Evolutionary conservation across 2,888 invertebrate genomes (phyloP), one percentile per base, ranked within the genome.

Genomic region (Cryptus viduatorius): DNA sequence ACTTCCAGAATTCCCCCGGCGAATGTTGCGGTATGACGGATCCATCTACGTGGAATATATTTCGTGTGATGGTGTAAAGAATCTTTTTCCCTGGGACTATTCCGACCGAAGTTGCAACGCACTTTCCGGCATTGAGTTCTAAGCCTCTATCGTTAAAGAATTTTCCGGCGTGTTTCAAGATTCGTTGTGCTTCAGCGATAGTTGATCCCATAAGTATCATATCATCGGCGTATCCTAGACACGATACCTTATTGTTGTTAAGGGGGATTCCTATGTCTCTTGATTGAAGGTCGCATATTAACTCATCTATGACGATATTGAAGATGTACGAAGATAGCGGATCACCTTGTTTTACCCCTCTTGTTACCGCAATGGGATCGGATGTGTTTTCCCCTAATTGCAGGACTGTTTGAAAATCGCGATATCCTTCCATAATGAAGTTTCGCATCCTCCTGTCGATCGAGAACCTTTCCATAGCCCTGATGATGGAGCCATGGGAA

Each of bases 181-280:
- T 16, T 4, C 10, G 12, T n/a, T 53, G 69, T 0, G 80, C 75
- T 8, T 53, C 83, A n/a, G 76, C 64, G 10, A 67, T 42, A 0
- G 72, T 64, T 19, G 73, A 67, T 24, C 69, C 77, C 16, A 86
- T 29, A 4, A 88, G 53, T 7, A 88, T 44, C 16, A 88, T 56
- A 46, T 88, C 86, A 42, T 88, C 87, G 16, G 88, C 88, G 46
- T 87, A 88, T 0, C 79, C 87, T 14, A 86, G n/a, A 1, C 79
- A 10, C 24, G 24, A 24, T 24, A 24, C 24, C 1, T 24, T 24
- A 1, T 24, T 24, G 24, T 24, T 24, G 24, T 24, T 24, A 24
- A 24, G 24, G 24, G 24, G 24, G 1, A 24, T 24, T 1, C 48
- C 46, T 7, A 46, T 10, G 46, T 46, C 46, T 46, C 46, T 46